Conservation (phyloP, 2,888 invertebrate species). For the Pandemis corylana region DNA sequence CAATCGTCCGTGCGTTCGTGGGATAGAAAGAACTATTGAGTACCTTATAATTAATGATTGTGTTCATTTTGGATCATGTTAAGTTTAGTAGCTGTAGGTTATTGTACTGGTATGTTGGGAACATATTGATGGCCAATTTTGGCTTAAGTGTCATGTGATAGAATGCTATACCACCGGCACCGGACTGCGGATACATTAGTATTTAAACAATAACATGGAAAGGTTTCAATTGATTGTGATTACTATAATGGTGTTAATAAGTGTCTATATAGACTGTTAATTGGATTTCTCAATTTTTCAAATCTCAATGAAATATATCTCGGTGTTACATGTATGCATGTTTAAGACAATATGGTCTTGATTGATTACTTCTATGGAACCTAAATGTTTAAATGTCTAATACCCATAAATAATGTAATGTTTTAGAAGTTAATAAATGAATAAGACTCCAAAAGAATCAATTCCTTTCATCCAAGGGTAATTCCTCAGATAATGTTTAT, state of each 20-base stretch:
- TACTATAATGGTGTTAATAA: conserved; percentile 14
- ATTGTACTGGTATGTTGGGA: conserved; percentile 8
- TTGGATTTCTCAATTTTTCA: conserved; percentile 28
- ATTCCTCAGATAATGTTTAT: too few relatives aligned
- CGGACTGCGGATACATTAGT: conserved; percentile 21
- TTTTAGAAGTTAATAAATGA: conserved; percentile 38
- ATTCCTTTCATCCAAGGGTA: neutral
- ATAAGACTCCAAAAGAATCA: neutral
- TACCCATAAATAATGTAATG: conserved; percentile 17
- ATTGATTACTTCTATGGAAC: conserved; percentile 5
- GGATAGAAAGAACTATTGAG: conserved; percentile 15
- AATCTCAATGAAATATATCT: conserved; percentile 28
- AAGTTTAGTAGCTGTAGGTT: conserved; percentile 33
- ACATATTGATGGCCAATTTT: conserved; percentile 9
- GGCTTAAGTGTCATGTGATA: conserved; percentile 32
- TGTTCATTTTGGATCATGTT: conserved; percentile 40
- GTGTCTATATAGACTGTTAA: conserved; percentile 37
- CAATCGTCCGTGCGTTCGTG: conserved; percentile 11
- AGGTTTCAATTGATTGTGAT: conserved; percentile 16
- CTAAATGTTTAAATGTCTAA: conserved; percentile 34
- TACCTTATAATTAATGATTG: conserved; percentile 26
- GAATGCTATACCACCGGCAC: conserved; percentile 29
- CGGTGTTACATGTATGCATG: conserved; percentile 29
- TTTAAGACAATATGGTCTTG: conserved; percentile 9
- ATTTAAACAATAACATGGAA: conserved; percentile 3